Percentiles rank a stretch among this genome's conserved stretches.
phyloP scores from a whole-genome alignment of 2,888 invertebrate species.

The Tipula vernalis region DNA sequence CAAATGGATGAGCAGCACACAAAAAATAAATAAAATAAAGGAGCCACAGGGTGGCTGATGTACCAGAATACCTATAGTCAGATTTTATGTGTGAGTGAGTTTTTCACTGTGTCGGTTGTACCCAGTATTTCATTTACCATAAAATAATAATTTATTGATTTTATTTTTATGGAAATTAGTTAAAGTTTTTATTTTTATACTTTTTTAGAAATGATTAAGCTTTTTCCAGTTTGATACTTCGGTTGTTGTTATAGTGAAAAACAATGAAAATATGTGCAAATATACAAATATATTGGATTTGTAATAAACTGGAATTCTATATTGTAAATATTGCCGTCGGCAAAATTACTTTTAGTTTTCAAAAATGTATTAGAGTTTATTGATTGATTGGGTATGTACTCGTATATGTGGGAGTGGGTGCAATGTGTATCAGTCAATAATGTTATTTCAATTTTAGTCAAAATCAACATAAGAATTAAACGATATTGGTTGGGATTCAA shows the following conservation, averaged over 20 bases:
- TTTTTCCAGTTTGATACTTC: neutral
- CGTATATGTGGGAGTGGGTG: neutral
- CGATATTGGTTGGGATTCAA: no score
- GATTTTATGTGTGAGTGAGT: neutral
- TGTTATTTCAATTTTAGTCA: no score
- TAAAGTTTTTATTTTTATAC: neutral
- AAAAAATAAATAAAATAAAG: neutral
- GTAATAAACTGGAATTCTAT: neutral
- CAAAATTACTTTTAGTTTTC: neutral
- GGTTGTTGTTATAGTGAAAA: neutral
- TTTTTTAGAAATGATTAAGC: neutral
- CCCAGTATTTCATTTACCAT: neutral
- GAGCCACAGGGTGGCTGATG: neutral
- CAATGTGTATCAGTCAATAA: no score
- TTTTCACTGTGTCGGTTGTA: neutral
- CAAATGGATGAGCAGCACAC: neutral
- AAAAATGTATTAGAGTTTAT: neutral
- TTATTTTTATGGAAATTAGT: neutral
- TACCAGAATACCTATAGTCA: neutral
- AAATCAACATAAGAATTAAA: no score
- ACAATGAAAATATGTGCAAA: neutral
- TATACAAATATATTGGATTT: neutral
- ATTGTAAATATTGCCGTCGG: neutral
- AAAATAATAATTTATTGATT: neutral
- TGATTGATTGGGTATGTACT: neutral